Evolutionary conservation across 2,888 invertebrate species (phyloP).

Genomic region (Eretmocerus hayati): DNA sequence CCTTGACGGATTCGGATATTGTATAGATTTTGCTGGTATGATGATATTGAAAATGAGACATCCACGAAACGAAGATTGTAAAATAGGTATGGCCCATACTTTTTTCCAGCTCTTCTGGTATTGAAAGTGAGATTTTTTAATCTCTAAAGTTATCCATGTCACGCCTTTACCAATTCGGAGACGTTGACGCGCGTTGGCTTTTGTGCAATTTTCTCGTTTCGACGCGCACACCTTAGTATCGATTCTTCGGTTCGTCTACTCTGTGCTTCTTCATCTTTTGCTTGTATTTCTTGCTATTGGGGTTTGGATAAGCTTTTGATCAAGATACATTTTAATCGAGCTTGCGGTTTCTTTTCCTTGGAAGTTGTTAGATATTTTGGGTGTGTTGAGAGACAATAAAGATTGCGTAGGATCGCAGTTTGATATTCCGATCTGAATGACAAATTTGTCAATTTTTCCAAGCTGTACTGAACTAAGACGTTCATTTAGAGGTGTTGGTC

Average conservation of each 20-base stretch:
- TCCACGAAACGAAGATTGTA: background rate
- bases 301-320: conserved; percentile 18
- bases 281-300: conserved; percentile 11
- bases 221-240: conserved; percentile 7
- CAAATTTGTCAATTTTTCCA: too few relatives aligned
- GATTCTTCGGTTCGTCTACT: too few relatives aligned
- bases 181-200: conserved; percentile 4
- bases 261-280: background rate
- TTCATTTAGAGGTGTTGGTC: too few relatives aligned
- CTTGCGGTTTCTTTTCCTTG: conserved; percentile 9
- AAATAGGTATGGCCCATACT: background rate
- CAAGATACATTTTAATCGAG: conserved; percentile 20
- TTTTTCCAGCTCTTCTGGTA: background rate
- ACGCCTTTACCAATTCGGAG: conserved; percentile 4
- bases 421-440: too few relatives aligned
- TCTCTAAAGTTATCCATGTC: conserved; percentile 20
- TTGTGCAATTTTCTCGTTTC: conserved; percentile 14
- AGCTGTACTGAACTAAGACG: too few relatives aligned
- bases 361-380: background rate
- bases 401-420: too few relatives aligned
- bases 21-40: conserved; percentile 20
- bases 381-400: too few relatives aligned
- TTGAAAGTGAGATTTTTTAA: conserved; percentile 12
- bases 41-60: conserved; percentile 29
- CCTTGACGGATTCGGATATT: background rate